A percentile compares a stretch with the other conserved stretches of the same genome.
Conservation (phyloP, 2,888 invertebrate species). For the Chironomus tentans region DNA sequence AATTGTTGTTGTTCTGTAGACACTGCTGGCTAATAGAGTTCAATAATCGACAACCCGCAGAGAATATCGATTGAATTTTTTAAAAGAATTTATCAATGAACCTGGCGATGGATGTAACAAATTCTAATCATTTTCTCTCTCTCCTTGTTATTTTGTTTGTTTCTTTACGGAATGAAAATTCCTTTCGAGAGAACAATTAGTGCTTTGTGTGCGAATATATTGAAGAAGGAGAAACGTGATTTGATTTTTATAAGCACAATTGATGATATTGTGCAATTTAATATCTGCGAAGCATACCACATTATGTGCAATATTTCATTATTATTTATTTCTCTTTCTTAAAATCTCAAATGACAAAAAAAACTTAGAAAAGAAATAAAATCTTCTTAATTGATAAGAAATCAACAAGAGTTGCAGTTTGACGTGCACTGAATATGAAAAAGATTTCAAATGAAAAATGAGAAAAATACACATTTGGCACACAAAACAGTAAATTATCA, state of each 20-base stretch:
- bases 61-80: background rate
- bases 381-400: slow-evolving; percentile 2
- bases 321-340: too few relatives aligned
- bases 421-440: background rate
- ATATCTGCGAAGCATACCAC: too few relatives aligned
- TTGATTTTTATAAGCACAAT: background rate
- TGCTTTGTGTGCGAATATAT: background rate
- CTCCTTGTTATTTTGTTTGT: background rate
- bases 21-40: slow-evolving; percentile 1
- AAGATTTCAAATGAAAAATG: background rate
- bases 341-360: too few relatives aligned
- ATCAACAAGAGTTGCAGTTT: background rate
- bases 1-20: background rate
- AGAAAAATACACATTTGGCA: background rate
- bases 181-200: background rate
- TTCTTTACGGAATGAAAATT: background rate
- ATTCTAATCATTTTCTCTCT: slow-evolving; percentile 18
- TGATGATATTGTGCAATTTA: background rate
- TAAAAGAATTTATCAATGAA: slow-evolving; percentile 25
- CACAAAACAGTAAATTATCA: slow-evolving; percentile 15
- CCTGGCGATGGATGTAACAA: background rate
- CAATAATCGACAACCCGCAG: slow-evolving; percentile 11
- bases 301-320: background rate
- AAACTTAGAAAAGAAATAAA: too few relatives aligned
- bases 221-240: background rate